Evolutionary conservation across 1,140 invertebrate species (phyloP).

Genomic region (Ostrea denselamellosa): DNA sequence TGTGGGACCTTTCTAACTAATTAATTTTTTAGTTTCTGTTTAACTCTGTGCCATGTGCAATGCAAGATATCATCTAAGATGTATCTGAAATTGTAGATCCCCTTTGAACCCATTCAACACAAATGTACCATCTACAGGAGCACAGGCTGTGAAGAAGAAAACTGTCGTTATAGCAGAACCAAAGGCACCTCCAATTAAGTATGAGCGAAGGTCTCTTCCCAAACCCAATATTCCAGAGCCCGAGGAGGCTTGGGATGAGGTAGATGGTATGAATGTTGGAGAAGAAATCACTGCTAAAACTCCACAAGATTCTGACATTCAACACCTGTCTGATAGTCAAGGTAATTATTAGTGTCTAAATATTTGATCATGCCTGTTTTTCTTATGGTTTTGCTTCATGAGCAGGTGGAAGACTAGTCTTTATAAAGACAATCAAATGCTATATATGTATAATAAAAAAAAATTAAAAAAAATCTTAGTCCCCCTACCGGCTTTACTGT

Average conservation of each 20-base stretch:
- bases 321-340: not conserved
- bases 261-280: conserved; percentile 47
- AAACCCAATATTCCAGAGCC: conserved; percentile 54
- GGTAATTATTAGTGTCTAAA: not conserved
- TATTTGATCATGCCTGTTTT: too few relatives aligned
- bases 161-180: conserved; percentile 20
- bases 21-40: too few relatives aligned
- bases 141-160: conserved; percentile 21
- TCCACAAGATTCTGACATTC: not conserved
- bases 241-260: conserved; percentile 48
- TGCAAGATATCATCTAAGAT: not conserved
- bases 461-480: too few relatives aligned
- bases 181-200: not conserved
- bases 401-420: too few relatives aligned
- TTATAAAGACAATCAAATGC: too few relatives aligned
- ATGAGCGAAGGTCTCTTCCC: conserved; percentile 27
- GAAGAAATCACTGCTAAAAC: not conserved
- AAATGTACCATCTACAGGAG: conserved; percentile 11
- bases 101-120: conserved; percentile 57
- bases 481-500: too few relatives aligned
- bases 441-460: too few relatives aligned
- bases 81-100: conserved; percentile 40
- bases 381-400: too few relatives aligned
- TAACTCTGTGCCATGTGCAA: too few relatives aligned
- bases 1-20: too few relatives aligned